Percentiles rank a stretch among this genome's conserved stretches.
Conservation (phyloP, 2,113 vertebrate species). For the Potamarius usumacintae region DNA sequence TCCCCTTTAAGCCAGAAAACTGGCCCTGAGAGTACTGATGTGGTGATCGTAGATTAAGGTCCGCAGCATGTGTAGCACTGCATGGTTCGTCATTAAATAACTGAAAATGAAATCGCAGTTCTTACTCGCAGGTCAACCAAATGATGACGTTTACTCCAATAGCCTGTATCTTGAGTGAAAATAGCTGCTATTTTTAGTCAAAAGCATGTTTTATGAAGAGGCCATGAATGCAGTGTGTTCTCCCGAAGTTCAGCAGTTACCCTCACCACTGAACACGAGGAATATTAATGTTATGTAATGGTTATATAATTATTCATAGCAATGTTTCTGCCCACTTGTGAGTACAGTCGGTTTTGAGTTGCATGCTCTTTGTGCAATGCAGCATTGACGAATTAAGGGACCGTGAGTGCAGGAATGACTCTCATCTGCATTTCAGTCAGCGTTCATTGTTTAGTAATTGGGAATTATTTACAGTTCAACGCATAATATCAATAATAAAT, state of each 20-base stretch:
- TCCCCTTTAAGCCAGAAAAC: not conserved
- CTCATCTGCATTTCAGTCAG: not conserved
- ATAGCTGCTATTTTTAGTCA: not conserved
- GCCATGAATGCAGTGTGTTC: not conserved
- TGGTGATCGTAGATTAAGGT: not conserved
- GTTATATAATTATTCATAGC: not conserved
- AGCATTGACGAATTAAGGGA: not conserved
- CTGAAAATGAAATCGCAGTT: not conserved
- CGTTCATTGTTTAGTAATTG: not conserved
- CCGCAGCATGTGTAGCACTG: not conserved
- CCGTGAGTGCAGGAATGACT: not conserved
- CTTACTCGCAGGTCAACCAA: not conserved
- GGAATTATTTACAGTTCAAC: not conserved
- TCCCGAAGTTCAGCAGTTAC: not conserved
- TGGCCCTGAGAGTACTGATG: not conserved
- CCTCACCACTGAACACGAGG: not conserved
- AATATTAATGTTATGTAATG: not conserved
- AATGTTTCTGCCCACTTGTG: not conserved
- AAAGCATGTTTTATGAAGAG: not conserved
- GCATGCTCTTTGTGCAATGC: not conserved
- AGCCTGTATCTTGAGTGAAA: not conserved
- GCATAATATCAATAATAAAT: not conserved
- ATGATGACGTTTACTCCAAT: not conserved
- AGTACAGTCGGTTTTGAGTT: not conserved
- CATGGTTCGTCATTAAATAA: not conserved